Percentiles rank a stretch among this genome's conserved stretches.
phyloP scores from a whole-genome alignment of 2,888 invertebrate species.

The Erebia aethiops region DNA sequence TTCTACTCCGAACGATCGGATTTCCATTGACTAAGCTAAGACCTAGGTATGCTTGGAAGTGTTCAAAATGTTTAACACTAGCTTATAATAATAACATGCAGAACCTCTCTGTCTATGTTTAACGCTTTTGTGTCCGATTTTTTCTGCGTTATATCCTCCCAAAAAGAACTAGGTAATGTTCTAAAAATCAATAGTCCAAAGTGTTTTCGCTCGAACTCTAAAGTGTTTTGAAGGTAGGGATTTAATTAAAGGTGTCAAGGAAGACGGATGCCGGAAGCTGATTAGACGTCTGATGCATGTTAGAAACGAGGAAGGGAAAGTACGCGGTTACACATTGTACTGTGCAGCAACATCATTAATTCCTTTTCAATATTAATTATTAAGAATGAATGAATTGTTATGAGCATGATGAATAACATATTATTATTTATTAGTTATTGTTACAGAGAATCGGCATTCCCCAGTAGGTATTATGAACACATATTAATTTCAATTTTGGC shows the following conservation, averaged over 20 bases:
- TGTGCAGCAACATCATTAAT: background rate
- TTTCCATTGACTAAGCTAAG: too few relatives aligned
- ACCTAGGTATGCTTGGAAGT: too few relatives aligned
- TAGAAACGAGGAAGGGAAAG: conserved; percentile 3
- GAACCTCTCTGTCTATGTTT: too few relatives aligned
- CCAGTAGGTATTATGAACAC: background rate
- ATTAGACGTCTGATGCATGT: background rate
- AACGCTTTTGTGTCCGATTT: too few relatives aligned
- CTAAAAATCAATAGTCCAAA: too few relatives aligned
- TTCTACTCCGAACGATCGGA: too few relatives aligned
- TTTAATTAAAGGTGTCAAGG: background rate
- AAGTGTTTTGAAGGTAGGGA: background rate
- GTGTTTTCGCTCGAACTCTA: background rate
- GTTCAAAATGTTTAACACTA: too few relatives aligned
- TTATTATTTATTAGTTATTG: background rate
- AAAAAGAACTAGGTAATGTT: too few relatives aligned
- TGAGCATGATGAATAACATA: background rate
- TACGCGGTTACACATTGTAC: background rate
- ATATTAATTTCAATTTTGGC: too few relatives aligned
- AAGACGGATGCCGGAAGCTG: background rate
- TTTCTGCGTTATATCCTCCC: too few relatives aligned
- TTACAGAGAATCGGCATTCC: background rate
- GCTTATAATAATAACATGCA: too few relatives aligned
- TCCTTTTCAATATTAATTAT: conserved; percentile 6
- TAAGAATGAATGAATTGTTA: background rate